Percentiles rank a stretch among this genome's conserved stretches.
phyloP scores from a whole-genome alignment of 1,140 invertebrate species.

The Bombus vancouverensis region DNA sequence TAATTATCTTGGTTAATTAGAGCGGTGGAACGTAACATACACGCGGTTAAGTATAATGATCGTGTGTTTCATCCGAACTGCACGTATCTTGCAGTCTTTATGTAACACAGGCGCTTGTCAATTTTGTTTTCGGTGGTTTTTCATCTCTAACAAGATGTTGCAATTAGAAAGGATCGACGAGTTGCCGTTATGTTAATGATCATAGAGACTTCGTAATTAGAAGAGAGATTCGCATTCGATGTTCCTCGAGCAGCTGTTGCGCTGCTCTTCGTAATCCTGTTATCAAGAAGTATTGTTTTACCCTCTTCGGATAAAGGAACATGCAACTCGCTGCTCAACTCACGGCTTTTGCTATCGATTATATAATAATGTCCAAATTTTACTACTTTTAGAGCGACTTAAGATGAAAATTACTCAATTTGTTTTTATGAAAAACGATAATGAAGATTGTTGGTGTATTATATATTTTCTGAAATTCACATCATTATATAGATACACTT shows the following conservation, averaged over 20 bases:
- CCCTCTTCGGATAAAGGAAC: neutral
- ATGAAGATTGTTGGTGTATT: too few species aligned
- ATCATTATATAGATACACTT: too few species aligned
- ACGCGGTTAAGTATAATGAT: neutral
- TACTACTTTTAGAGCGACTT: neutral
- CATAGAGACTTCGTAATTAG: neutral
- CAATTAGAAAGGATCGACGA: neutral
- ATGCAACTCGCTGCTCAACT: neutral
- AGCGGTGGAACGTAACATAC: neutral
- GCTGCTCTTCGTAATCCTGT: neutral
- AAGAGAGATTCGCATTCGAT: neutral
- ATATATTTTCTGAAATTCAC: neutral
- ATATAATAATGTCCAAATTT: neutral
- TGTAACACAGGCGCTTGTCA: too few species aligned
- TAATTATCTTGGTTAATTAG: neutral
- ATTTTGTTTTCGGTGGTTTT: neutral
- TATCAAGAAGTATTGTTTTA: neutral
- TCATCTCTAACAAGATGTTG: neutral
- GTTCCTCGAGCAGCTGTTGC: neutral
- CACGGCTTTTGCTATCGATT: neutral
- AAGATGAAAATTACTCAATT: neutral
- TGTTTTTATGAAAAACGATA: too few species aligned
- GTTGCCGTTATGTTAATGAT: neutral
- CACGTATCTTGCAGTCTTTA: too few species aligned
- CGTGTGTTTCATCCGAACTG: too few species aligned